Percentiles rank a stretch among this genome's conserved stretches.
phyloP scores from a whole-genome alignment of 2,113 vertebrate genomes.

The Hemicordylus capensis region DNA sequence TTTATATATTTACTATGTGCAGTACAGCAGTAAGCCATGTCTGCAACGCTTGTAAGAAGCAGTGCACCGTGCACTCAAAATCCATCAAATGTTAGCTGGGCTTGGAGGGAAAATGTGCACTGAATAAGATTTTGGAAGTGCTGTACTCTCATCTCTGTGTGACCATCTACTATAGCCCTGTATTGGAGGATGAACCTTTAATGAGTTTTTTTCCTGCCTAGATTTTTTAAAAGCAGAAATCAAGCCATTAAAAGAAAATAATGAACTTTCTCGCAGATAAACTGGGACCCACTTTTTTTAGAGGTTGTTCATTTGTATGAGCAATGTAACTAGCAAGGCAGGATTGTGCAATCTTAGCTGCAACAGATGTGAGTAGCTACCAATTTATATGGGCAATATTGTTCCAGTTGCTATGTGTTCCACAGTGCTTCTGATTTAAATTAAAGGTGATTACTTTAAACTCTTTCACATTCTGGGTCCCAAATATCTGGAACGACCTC shows the following conservation, averaged over 20 bases:
- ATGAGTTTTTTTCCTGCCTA: background rate
- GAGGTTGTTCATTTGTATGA: background rate
- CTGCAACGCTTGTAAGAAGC: slow-evolving; percentile 53
- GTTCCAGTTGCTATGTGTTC: too few species aligned
- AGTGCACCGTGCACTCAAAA: slow-evolving; percentile 45
- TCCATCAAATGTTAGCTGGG: slow-evolving; percentile 53
- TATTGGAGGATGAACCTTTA: background rate
- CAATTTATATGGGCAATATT: too few species aligned
- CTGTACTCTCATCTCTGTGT: background rate
- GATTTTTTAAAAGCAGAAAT: background rate
- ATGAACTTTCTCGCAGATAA: background rate
- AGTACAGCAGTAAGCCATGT: slow-evolving; percentile 58
- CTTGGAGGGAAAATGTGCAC: slow-evolving; percentile 36
- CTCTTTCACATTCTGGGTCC: too few species aligned
- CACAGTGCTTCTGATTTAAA: too few species aligned
- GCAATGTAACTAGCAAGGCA: background rate
- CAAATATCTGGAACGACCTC: too few species aligned
- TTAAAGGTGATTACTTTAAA: too few species aligned
- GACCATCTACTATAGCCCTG: background rate
- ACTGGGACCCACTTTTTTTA: background rate
- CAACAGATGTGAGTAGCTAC: background rate
- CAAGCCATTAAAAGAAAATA: background rate
- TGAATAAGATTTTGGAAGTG: slow-evolving; percentile 26
- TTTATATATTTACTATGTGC: slow-evolving; percentile 65
- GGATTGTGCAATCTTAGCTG: background rate